Evolutionary conservation across 1,140 invertebrate species (phyloP), one percentile per base, ranked within the genome.

Genomic region (Leptinotarsa undecemlineata): DNA sequence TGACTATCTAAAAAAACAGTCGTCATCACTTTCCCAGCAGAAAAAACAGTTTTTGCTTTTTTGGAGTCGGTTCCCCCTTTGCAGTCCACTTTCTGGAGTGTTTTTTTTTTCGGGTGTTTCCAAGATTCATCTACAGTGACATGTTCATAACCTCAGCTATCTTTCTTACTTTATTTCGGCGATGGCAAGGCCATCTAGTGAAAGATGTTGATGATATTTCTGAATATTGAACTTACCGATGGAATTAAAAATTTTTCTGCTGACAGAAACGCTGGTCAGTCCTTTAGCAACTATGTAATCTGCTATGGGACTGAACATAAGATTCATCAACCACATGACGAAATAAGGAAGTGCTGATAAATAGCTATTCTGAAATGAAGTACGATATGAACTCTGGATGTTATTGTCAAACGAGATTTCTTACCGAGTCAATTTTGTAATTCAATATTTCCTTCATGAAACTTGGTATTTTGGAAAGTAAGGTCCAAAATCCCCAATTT

Each of bases 401-500:
- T 11, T 42, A 42, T 11, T 42, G 33, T 42, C 8, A 42, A 42
- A 42, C 11, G 33, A 42, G 8, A 11, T n/a, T 57, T 57, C 61
- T 61, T 71, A 67, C 71, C 14, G 61, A 47, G 0, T 73, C 74
- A 26, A 79, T 91, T 69, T 97, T 88, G 77, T 93, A 93, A 68
- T 90, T 85, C 1, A 98, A 87, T 0, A 98, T 91, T 69, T 90
- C 90, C 23, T 92, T 91, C 88, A 99, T 92, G 82, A 96, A 99
- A 3, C 91, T 93, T 0, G 98, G 97, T 77, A 98, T 92, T 85
- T 96, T 91, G 0, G 95, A 96, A 60, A 98, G 87, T 61, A 99
- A 88, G 4, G 94, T 97, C 86, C 95, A 96, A 82, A 95, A 96
- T 2, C 95, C 96, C 96, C 96, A 98, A 82, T 95, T 95, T 82